Evolutionary conservation across 2,888 invertebrate genomes (phyloP), one percentile per base, ranked within the genome.

Genomic region (Eupithecia subfuscata): DNA sequence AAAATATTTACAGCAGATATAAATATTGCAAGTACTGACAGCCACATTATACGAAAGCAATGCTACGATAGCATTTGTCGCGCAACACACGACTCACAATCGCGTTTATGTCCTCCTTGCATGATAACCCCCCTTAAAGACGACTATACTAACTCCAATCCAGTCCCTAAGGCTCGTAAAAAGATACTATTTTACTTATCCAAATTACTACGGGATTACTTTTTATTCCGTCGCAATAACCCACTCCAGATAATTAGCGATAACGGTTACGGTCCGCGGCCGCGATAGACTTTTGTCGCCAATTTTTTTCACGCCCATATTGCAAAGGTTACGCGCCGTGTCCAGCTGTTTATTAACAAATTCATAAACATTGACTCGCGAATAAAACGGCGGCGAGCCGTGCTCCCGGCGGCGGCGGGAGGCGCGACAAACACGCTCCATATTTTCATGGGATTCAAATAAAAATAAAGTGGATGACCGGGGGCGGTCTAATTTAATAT

Each of bases 381-480:
- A 88, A 91, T 89, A 91, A 91, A 92, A 90, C 85, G 90, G 87
- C 84, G 88, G 85, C 87, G 86, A 87, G 85, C 87, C 87, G 86
- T 87, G 84, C 86, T 88, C 87, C 89, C 87, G 79, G 91, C 85
- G 90, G 87, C 83, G 87, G 85, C 87, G 86, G 87, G 85, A 87
- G 79, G 91, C 85, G 88, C 87, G 90, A 88, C 89, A 90, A 90
- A 92, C 91, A 91, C 89, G 88, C 86, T 89, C 84, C 90, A 92
- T 93, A 92, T 92, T 93, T 94, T 94, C 92, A 93, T 93, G 92
- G 92, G 92, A 91, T 94, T 92, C 92, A 89, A 92, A 94, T 93
- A 93, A 93, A 94, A 94, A 93, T 93, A 92, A 93, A 93, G 91
- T 91, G 92, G 90, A 91, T 89, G 90, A 88, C 91, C 91, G 87